These are phyloP conservation scores for Uropsilus gracilis DNA, from an alignment of 2,113 vertebrate genomes.

Conservation along the genomic window DNA sequence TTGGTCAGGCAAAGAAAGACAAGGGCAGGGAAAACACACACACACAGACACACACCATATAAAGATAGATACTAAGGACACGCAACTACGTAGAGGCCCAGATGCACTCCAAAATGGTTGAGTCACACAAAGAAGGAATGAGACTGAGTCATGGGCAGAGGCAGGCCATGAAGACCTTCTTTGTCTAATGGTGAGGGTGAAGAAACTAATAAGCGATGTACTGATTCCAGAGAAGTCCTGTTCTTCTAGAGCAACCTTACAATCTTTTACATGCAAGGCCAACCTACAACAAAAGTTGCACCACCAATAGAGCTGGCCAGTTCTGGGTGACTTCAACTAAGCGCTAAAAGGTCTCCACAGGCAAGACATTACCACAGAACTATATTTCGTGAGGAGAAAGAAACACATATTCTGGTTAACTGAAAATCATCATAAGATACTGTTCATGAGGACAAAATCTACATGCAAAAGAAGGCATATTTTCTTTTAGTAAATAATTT, in stretches of 20 bases:
- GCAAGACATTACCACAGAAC: background rate
- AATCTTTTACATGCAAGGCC: too few relatives aligned
- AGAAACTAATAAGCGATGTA: background rate
- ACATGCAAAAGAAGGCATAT: background rate
- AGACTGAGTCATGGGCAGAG: background rate
- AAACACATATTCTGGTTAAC: background rate
- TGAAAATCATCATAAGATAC: background rate
- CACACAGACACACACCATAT: too few relatives aligned
- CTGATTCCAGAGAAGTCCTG: background rate
- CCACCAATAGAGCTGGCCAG: background rate
- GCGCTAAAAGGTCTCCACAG: background rate
- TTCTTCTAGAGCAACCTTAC: background rate
- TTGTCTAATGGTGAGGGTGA: background rate
- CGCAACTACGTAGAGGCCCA: background rate
- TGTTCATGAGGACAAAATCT: background rate
- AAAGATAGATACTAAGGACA: background rate
- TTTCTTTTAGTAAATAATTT: background rate
- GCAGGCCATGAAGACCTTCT: background rate
- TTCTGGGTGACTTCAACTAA: background rate
- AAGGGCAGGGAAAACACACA: too few relatives aligned
- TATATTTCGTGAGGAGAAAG: background rate
- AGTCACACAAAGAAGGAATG: background rate
- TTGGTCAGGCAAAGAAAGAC: background rate
- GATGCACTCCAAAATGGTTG: fast-evolving
- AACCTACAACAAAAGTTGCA: background rate